Evolutionary conservation across 2,113 vertebrate genomes (phyloP), one percentile per base, ranked within the genome.

Genomic region (Sporophila hypoxantha): DNA sequence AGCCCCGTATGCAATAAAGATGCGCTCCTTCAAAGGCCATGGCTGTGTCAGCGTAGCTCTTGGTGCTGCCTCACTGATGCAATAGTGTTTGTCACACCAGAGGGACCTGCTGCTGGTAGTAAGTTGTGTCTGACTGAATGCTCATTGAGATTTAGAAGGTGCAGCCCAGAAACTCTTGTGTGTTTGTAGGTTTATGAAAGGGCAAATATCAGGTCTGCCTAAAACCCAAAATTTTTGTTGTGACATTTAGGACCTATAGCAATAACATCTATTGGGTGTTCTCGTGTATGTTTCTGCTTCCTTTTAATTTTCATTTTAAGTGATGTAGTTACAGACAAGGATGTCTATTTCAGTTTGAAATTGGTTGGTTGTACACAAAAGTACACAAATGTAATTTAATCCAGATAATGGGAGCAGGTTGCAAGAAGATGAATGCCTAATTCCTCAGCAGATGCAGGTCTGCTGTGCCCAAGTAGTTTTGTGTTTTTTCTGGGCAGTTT

Each of bases 21-120:
- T 60, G 29, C 0, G 0, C 52, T 79, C 36, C 46, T 61, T 77
- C 80, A 49, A 44, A 80, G 44, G 2, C 25, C 32, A 0, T 1
- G 4, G 7, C 47, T 67, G 47, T 67, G 53, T 82, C 52, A 67
- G 50, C 1, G 0, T 47, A 36, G 76, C 56, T 77, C 47, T 55
- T 42, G 2, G 17, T 61, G 53, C 56, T 69, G 29, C 34, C 65
- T 75, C 82, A 29, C 42, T 90, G 89, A 34, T 29, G 59, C 67
- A 71, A 15, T 23, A 46, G 30, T n/a, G 11, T 82, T 85, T 83
- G 83, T 65, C 86, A 76, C 19, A 26, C 44, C 53, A n/a, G 3
- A 19, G 20, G n/a, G 65, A 93, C 50, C 65, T 85, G 76, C 65
- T 83, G 20, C 16, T 70, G 49, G 34, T 77, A 57, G 69, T 55